Conservation (phyloP, 1,140 invertebrate species). For the Euura saliciscinereae region DNA sequence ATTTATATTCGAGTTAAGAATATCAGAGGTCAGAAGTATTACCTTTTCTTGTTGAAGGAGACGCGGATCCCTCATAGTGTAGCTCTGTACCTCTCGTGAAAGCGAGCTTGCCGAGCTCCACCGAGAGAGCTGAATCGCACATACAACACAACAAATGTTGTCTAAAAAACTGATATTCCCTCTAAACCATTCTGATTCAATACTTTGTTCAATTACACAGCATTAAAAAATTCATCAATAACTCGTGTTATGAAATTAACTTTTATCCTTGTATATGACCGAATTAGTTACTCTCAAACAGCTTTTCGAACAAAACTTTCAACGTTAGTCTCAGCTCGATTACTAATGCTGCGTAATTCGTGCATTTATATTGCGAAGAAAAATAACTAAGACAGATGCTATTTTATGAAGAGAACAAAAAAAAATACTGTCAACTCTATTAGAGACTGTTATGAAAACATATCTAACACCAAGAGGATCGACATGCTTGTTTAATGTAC, state of each 20-base stretch:
- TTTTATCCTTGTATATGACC: too few relatives aligned
- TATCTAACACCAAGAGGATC: not conserved
- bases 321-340: not conserved
- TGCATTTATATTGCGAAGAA: not conserved
- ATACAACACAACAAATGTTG: constrained; percentile 58
- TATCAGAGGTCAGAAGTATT: constrained; percentile 33
- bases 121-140: constrained; percentile 65
- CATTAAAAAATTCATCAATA: not conserved
- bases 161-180: constrained; percentile 48
- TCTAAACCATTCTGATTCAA: constrained; percentile 22
- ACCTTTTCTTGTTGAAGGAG: constrained; percentile 55
- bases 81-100: constrained; percentile 67
- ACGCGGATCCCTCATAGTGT: constrained; percentile 62
- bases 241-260: constrained; percentile 4
- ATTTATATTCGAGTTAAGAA: constrained; percentile 3
- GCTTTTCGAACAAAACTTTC: too few relatives aligned
- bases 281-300: too few relatives aligned
- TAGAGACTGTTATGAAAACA: not conserved
- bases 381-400: not conserved
- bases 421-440: not conserved
- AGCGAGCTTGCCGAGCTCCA: constrained; percentile 69
- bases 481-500: not conserved
- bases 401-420: constrained; percentile 1
- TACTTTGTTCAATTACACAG: constrained; percentile 6
- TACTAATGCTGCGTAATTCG: not conserved